Evolutionary conservation across 2,797 vertebrate species (phyloP), one percentile per base, ranked within the genome.

Genomic region (Euphonia xanthogaster): DNA sequence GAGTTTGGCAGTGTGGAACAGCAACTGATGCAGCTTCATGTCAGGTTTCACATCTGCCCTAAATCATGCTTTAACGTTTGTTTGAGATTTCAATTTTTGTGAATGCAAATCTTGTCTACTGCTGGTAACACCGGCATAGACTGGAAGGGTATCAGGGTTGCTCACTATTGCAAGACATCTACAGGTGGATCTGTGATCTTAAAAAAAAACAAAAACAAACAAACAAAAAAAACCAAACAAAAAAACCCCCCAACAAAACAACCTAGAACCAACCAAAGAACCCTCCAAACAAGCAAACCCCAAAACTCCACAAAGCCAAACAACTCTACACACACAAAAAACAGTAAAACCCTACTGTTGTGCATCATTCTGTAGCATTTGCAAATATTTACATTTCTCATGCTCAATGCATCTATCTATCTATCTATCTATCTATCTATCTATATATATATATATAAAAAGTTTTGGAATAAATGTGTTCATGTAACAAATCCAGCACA

Each of bases 401-500:
- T 47, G 28, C 18, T 60, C 6, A 1, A 47, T 66, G 16, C 13
- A 33, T 9, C 4, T n/a, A 4, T n/a, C n/a, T n/a, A n/a, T n/a
- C n/a, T n/a, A n/a, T n/a, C n/a, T n/a, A n/a, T n/a, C n/a, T n/a
- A n/a, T n/a, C n/a, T n/a, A n/a, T n/a, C n/a, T n/a, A n/a, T n/a
- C n/a, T n/a, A n/a, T n/a, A n/a, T n/a, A n/a, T n/a, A n/a, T n/a
- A n/a, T 4, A 2, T 7, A 5, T 6, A 8, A 20, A 18, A 30
- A 22, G 0, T 40, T 83, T 35, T 48, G 28, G 12, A 47, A 54
- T 21, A 70, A 74, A 55, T 4, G 1, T 35, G 6, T 3, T 73
- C 6, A 0, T 1, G 0, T 9, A 11, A 16, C 4, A 80, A 74
- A 74, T 65, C 18, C 51, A 47, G 21, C 8, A 30, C 3, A 17